Evolutionary conservation across 2,113 vertebrate genomes (phyloP).

Genomic region (Oenanthe oenanthe): DNA sequence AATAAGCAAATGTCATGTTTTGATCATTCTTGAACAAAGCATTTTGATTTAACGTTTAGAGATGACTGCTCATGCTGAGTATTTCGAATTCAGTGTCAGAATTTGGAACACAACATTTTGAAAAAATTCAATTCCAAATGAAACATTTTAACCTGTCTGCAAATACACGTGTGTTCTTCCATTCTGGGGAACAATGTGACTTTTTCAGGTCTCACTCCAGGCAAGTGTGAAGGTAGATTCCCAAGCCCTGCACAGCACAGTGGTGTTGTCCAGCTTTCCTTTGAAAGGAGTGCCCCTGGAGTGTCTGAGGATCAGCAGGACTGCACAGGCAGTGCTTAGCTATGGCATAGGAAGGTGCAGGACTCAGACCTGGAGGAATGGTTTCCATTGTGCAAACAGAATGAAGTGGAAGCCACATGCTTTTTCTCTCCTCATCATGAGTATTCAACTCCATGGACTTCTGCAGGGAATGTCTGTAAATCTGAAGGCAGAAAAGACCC

Average conservation of each 20-base stretch:
- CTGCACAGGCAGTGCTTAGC: not conserved
- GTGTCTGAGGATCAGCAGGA: not conserved
- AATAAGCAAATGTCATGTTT: conserved; percentile 67
- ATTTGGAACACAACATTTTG: conserved; percentile 10
- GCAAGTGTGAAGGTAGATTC: not conserved
- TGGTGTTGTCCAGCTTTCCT: not conserved
- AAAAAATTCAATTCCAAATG: conserved; percentile 29
- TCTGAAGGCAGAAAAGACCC: not conserved
- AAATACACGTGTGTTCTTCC: not conserved
- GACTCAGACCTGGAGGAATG: not conserved
- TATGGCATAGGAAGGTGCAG: not conserved
- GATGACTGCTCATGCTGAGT: conserved; percentile 55
- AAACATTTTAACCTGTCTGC: conserved; percentile 27
- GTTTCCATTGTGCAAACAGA: rapidly evolving
- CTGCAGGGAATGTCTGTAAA: not conserved
- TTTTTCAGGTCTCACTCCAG: not conserved
- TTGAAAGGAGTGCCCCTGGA: not conserved
- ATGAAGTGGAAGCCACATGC: not conserved
- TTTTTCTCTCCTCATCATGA: not conserved
- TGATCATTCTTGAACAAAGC: conserved; percentile 60
- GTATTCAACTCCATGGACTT: not conserved
- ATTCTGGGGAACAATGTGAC: not conserved
- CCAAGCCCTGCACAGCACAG: not conserved
- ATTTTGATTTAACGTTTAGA: conserved; percentile 62
- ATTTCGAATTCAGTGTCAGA: conserved; percentile 58